A percentile compares a stretch with the other conserved stretches of the same genome.
These are phyloP conservation scores for Pelochelys cantorii DNA, from an alignment of 2,797 vertebrate species.

Conservation along the genomic window DNA sequence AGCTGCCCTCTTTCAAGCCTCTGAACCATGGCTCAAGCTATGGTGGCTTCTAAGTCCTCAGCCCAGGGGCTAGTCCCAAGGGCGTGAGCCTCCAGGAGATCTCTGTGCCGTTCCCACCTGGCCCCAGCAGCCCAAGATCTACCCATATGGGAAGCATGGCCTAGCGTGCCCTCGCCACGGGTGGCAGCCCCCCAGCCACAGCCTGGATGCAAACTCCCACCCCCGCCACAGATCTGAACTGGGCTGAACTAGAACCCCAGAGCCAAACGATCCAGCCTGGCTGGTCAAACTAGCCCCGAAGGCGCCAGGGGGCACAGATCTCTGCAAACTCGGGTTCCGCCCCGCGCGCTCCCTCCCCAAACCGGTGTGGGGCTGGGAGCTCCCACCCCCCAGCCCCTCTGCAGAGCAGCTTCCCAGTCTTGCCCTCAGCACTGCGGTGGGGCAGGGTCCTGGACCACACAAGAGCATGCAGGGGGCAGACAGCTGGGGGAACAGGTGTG, in stretches of 20 bases:
- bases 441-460: background rate
- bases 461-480: background rate
- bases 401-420: background rate
- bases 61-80: background rate
- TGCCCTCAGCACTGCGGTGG: background rate
- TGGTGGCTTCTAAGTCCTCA: background rate
- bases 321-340: background rate
- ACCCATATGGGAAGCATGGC: background rate
- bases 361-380: background rate
- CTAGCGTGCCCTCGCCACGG: background rate
- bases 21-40: background rate
- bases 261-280: background rate
- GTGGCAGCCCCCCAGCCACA: background rate
- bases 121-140: background rate
- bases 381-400: accelerated
- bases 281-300: background rate
- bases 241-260: background rate
- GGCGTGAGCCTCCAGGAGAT: background rate
- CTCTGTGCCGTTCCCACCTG: background rate
- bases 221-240: background rate
- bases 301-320: too few relatives aligned
- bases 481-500: background rate
- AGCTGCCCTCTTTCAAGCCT: background rate
- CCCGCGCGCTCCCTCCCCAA: background rate
- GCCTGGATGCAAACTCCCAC: background rate